These are phyloP conservation scores for Phalacrocorax brasilianus DNA, from an alignment of 2,113 vertebrate genomes.

Conservation along the genomic window DNA sequence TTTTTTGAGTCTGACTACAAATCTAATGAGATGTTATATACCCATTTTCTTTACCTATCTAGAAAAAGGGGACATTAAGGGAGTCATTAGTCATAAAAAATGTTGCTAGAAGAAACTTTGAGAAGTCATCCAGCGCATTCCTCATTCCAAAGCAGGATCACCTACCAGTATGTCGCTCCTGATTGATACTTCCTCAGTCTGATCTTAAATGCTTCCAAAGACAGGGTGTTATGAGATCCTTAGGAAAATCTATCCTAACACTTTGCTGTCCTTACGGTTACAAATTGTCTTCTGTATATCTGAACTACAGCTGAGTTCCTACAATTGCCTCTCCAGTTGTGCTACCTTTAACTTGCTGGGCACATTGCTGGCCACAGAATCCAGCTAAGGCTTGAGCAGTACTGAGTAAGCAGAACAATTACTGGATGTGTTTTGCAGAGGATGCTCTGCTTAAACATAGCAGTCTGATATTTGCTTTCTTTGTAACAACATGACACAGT, in stretches of 20 bases:
- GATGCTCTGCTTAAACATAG: neutral
- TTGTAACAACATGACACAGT: slow-evolving; percentile 37
- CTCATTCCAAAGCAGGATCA: neutral
- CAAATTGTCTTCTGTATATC: neutral
- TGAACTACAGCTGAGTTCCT: neutral
- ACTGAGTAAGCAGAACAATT: slow-evolving; percentile 19
- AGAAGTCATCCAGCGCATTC: neutral
- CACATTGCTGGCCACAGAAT: neutral
- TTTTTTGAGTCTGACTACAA: neutral
- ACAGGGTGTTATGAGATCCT: neutral
- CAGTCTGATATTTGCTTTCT: slow-evolving; percentile 49
- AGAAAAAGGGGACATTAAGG: neutral
- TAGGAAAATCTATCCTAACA: neutral
- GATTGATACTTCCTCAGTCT: neutral
- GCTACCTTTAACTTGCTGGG: neutral
- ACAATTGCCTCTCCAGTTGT: neutral
- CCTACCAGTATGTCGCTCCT: neutral
- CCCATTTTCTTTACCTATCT: neutral
- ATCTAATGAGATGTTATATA: neutral
- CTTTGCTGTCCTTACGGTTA: neutral
- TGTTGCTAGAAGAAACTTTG: neutral
- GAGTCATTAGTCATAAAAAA: neutral
- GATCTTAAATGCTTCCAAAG: neutral
- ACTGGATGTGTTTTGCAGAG: neutral
- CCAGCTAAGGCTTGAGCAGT: neutral